These are phyloP conservation scores for Orientallactaga sibirica DNA, from an alignment of 2,797 vertebrate genomes.

Conservation along the genomic window DNA sequence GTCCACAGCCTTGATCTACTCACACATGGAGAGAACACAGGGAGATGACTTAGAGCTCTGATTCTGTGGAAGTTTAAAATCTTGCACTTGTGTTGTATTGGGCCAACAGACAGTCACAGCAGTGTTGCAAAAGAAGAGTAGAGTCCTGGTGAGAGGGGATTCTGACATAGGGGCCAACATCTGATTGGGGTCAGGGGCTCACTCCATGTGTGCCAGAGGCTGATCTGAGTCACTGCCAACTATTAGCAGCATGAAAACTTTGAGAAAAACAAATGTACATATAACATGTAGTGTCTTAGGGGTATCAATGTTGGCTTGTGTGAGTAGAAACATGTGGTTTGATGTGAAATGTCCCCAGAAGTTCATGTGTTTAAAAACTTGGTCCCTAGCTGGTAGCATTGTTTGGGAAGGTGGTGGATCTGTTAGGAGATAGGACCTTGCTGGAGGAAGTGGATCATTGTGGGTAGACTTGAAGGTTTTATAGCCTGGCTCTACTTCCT, in stretches of 20 bases:
- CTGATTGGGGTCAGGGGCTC: too few relatives aligned
- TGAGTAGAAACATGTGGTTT: background rate
- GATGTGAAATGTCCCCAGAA: too few relatives aligned
- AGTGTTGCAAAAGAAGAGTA: background rate
- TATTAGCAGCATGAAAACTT: background rate
- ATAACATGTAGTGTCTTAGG: background rate
- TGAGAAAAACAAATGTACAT: slow-evolving; percentile 23
- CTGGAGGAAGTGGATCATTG: too few relatives aligned
- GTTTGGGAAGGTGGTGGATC: too few relatives aligned
- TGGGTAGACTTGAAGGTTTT: too few relatives aligned
- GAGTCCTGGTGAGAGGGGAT: background rate
- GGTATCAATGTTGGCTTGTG: background rate
- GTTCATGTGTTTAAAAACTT: too few relatives aligned
- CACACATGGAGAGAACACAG: slow-evolving; percentile 75
- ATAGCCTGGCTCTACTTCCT: too few relatives aligned
- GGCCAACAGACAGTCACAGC: background rate
- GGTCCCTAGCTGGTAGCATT: too few relatives aligned
- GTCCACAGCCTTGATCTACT: slow-evolving; percentile 97
- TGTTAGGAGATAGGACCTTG: too few relatives aligned
- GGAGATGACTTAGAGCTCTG: slow-evolving; percentile 24
- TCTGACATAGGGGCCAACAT: background rate
- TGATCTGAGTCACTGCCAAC: background rate
- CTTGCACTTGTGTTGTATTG: background rate
- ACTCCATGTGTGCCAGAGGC: background rate
- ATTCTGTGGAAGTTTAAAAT: background rate